Conservation (phyloP, 2,113 vertebrate species). For the Lagenorhynchus albirostris region DNA sequence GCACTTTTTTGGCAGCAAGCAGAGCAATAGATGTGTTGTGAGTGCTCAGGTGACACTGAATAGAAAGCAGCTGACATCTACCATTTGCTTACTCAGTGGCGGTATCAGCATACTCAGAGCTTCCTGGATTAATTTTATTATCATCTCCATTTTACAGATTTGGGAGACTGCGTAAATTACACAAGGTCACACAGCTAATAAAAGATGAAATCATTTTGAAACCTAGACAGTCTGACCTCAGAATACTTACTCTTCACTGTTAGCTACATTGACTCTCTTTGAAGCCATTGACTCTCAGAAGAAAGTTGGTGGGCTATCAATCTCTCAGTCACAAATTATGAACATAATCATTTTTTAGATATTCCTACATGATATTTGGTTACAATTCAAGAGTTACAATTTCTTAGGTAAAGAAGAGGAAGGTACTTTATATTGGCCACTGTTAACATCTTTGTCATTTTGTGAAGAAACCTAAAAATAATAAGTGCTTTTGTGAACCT, state of each 20-base stretch:
- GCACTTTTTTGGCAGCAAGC: background rate
- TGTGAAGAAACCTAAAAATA: background rate
- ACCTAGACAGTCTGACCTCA: background rate
- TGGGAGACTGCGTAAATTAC: background rate
- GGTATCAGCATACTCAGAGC: background rate
- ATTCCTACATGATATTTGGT: background rate
- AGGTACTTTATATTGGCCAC: background rate
- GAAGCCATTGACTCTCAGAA: background rate
- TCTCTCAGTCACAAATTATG: background rate
- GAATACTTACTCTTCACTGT: background rate
- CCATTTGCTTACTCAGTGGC: background rate
- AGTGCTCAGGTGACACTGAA: background rate
- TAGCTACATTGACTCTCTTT: background rate
- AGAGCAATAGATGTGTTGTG: background rate
- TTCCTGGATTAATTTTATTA: background rate
- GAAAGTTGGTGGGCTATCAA: background rate
- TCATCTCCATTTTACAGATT: background rate
- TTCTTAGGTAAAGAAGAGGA: background rate
- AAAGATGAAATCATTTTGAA: background rate
- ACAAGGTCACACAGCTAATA: background rate
- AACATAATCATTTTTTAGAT: background rate
- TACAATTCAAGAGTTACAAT: background rate
- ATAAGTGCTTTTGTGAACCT: background rate
- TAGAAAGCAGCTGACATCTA: background rate
- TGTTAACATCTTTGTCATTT: background rate